A percentile compares a stretch with the other conserved stretches of the same genome.
Conservation (phyloP, 2,113 vertebrate species). For the Rallus limicola region DNA sequence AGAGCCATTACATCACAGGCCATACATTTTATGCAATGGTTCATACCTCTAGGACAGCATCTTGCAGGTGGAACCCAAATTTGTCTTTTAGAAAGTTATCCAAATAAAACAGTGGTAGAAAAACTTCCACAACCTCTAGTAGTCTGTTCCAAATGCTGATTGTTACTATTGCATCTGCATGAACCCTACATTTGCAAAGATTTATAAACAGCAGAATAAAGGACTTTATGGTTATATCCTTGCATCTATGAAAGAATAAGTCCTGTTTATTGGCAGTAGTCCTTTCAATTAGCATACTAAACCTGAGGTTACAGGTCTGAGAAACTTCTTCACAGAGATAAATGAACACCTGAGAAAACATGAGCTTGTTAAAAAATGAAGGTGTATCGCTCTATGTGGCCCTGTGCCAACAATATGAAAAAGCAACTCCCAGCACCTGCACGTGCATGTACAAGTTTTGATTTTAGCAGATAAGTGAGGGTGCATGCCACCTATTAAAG, state of each 20-base stretch:
- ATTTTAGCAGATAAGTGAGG: slow-evolving; percentile 47
- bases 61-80: not conserved
- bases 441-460: slow-evolving; percentile 24
- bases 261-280: not conserved
- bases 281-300: not conserved
- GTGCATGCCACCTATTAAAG: slow-evolving; percentile 52
- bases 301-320: slow-evolving; percentile 28
- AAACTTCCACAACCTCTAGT: not conserved
- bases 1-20: not conserved
- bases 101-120: not conserved
- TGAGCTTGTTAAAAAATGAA: slow-evolving; percentile 18
- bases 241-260: not conserved
- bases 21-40: not conserved
- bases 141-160: not conserved
- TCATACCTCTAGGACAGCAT: not conserved
- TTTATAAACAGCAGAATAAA: not conserved
- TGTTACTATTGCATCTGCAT: not conserved
- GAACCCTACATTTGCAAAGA: not conserved
- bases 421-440: slow-evolving; percentile 48
- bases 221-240: not conserved
- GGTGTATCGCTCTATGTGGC: slow-evolving; percentile 31
- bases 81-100: not conserved
- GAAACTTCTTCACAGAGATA: slow-evolving; percentile 48
- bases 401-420: slow-evolving; percentile 35
- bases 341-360: slow-evolving; percentile 68